A percentile compares a stretch with the other conserved stretches of the same genome.
Evolutionary conservation across 1,140 invertebrate genomes (phyloP).

Genomic region (Copidosoma floridanum): DNA sequence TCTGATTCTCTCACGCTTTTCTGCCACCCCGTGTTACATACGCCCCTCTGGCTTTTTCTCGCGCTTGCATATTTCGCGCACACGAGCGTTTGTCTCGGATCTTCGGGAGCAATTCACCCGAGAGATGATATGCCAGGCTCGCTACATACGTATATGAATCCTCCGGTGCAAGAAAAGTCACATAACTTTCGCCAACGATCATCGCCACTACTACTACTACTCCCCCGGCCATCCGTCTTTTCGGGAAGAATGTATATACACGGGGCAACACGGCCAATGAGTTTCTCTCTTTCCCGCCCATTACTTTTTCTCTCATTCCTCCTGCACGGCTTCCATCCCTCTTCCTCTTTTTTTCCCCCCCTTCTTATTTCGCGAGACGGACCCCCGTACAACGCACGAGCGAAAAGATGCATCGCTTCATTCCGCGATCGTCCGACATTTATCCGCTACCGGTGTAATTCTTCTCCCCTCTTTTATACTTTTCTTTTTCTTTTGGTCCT

Average conservation of each 20-base stretch:
- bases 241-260: slow-evolving; percentile 12
- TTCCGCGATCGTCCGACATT: neutral
- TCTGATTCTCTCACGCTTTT: slow-evolving; percentile 21
- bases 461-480: too few relatives aligned
- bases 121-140: slow-evolving; percentile 12
- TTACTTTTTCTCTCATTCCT: neutral
- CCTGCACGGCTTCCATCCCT: neutral
- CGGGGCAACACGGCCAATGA: neutral
- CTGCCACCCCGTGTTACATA: neutral
- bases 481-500: slow-evolving; percentile 29
- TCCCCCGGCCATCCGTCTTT: slow-evolving; percentile 15
- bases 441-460: neutral
- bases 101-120: slow-evolving; percentile 29
- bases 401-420: slow-evolving; percentile 32
- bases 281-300: neutral
- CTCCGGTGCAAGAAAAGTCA: slow-evolving; percentile 2
- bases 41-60: slow-evolving; percentile 19
- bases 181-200: slow-evolving; percentile 16
- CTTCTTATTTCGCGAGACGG: slow-evolving; percentile 25
- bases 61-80: slow-evolving; percentile 40
- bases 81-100: neutral
- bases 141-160: too few relatives aligned
- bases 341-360: neutral
- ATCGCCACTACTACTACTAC: too few relatives aligned
- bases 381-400: slow-evolving; percentile 23